These are phyloP conservation scores for Butorides virescens DNA, from an alignment of 2,113 vertebrate species.

Conservation along the genomic window DNA sequence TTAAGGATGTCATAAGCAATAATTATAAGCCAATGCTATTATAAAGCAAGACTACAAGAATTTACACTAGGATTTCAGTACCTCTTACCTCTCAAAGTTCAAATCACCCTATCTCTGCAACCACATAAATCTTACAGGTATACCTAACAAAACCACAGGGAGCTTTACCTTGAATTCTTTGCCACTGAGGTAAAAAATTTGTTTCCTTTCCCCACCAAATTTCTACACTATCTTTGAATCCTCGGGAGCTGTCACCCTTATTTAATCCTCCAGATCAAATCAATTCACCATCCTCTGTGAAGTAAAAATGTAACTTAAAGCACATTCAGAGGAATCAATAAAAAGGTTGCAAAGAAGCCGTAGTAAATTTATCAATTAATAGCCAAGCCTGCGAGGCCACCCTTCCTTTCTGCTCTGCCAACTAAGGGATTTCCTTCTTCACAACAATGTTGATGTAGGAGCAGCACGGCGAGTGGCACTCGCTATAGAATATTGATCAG, in stretches of 20 bases:
- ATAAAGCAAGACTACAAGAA: background rate
- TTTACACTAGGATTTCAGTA: background rate
- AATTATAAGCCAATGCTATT: background rate
- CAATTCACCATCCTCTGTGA: background rate
- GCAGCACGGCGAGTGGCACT: background rate
- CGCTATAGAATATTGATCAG: background rate
- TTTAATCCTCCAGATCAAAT: background rate
- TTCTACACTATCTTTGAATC: background rate
- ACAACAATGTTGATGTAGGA: background rate
- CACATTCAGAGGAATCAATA: background rate
- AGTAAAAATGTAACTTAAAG: background rate
- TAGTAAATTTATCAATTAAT: background rate
- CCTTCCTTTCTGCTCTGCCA: background rate
- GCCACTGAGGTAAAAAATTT: background rate
- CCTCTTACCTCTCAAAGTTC: background rate
- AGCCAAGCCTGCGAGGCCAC: background rate
- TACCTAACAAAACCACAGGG: background rate
- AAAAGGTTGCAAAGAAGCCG: background rate
- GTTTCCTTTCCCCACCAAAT: background rate
- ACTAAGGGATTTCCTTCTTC: background rate
- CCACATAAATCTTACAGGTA: background rate
- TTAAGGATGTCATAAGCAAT: background rate
- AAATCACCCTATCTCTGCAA: background rate
- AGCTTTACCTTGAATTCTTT: background rate
- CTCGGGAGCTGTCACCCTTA: background rate